Percentiles rank a stretch among this genome's conserved stretches.
phyloP scores from a whole-genome alignment of 2,797 vertebrate species.

The Urocyon cinereoargenteus region DNA sequence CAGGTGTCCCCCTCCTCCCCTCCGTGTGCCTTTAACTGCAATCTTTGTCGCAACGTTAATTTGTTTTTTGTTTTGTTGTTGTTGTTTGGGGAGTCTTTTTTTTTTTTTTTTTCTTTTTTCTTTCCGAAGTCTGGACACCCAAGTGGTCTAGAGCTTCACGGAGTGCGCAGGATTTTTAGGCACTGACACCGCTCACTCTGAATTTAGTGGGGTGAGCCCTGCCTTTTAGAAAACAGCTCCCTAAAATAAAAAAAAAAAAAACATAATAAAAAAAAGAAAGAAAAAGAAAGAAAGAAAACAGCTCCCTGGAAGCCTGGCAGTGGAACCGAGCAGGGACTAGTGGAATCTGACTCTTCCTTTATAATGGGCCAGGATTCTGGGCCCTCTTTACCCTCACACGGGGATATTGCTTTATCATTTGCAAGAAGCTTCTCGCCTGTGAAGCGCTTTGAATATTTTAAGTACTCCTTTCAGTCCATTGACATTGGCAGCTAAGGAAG shows the following conservation, averaged over 20 bases:
- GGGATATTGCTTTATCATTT: conserved; percentile 72
- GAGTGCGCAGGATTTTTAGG: conserved; percentile 11
- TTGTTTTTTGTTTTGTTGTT: not conserved
- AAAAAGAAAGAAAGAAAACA: not conserved
- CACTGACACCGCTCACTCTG: not conserved
- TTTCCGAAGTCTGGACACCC: not conserved
- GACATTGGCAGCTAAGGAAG: conserved; percentile 8
- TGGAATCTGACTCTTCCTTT: conserved; percentile 75
- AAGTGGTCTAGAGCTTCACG: not conserved
- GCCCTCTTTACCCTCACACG: conserved; percentile 51
- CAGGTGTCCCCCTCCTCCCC: not conserved
- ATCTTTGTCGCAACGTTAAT: not conserved
- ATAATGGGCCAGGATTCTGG: conserved; percentile 45
- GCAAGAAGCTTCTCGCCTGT: conserved; percentile 50
- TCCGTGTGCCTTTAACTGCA: not conserved
- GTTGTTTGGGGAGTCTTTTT: no score
- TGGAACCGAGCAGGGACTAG: conserved; percentile 67
- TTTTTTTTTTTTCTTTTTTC: no score
- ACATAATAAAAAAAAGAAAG: no score
- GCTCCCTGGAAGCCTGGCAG: conserved; percentile 1
- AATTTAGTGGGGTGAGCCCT: conserved; percentile 39
- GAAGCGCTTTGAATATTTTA: conserved; percentile 52
- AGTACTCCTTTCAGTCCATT: conserved; percentile 27
- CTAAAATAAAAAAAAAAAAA: not conserved
- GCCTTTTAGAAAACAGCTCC: conserved; percentile 55